Conservation (phyloP, 2,888 invertebrate species). For the Notodonta dromedarius region DNA sequence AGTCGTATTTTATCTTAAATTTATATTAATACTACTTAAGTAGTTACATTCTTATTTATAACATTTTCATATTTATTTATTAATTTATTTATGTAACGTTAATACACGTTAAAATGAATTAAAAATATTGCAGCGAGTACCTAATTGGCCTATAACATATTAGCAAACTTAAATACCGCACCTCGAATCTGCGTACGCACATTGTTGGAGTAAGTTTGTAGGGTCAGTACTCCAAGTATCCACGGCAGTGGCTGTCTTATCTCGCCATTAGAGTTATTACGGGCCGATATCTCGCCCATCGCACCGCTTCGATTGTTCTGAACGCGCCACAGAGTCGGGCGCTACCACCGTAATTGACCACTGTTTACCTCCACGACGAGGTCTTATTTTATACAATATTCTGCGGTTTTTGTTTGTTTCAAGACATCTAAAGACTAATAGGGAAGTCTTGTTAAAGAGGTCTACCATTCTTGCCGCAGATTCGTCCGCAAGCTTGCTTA, state of each 20-base stretch:
- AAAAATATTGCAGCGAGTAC: background rate
- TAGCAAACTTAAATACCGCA: constrained; percentile 53
- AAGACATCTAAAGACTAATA: constrained; percentile 48
- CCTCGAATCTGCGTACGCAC: constrained; percentile 63
- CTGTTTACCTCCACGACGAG: constrained; percentile 78
- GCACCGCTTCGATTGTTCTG: constrained; percentile 83
- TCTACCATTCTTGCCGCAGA: constrained; percentile 7
- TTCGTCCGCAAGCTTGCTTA: background rate
- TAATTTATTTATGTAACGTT: no score
- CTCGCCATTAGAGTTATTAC: constrained; percentile 83
- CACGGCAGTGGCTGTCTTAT: constrained; percentile 75
- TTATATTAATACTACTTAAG: no score
- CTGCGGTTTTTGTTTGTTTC: constrained; percentile 58
- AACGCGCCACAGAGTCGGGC: constrained; percentile 73
- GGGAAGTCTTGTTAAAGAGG: constrained; percentile 50
- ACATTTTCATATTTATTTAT: no score
- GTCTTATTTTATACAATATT: constrained; percentile 74
- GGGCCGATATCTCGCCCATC: constrained; percentile 79
- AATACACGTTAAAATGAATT: no score
- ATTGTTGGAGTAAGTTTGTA: constrained; percentile 53
- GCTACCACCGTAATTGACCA: constrained; percentile 81
- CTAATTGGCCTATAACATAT: background rate
- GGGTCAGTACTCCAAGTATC: constrained; percentile 61
- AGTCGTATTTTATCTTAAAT: constrained; percentile 28
- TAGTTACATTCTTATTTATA: no score